phyloP scores from a whole-genome alignment of 2,888 invertebrate species.

The Microplitis manilae region DNA sequence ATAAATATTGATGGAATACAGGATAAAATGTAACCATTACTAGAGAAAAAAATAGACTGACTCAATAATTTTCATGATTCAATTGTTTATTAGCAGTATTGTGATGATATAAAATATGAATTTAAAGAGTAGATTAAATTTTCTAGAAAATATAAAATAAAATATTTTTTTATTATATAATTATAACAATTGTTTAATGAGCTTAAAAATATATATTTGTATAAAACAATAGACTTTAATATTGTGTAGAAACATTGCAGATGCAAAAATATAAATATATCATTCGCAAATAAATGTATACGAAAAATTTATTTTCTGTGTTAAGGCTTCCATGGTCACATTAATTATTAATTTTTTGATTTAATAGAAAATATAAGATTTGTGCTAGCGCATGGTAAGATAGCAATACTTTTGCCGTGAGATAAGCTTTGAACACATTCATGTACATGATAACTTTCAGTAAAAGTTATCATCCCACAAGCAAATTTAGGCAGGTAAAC shows the following conservation, averaged over 20 bases:
- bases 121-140: neutral
- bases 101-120: neutral
- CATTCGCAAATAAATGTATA: neutral
- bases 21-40: slow-evolving; percentile 61
- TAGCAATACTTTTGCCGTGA: neutral
- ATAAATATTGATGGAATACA: slow-evolving; percentile 74
- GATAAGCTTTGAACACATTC: neutral
- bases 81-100: neutral
- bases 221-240: neutral
- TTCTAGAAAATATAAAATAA: neutral
- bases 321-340: neutral
- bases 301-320: neutral
- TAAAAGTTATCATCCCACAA: neutral
- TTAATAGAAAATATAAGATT: neutral
- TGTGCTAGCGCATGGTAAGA: neutral
- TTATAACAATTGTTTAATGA: neutral
- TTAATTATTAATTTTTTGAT: neutral
- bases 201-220: slow-evolving; percentile 2
- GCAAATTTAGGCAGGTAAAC: neutral
- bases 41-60: neutral
- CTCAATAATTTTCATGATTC: neutral
- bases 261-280: slow-evolving; percentile 3
- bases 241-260: slow-evolving; percentile 1
- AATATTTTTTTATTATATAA: neutral
- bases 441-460: neutral